phyloP scores from a whole-genome alignment of 2,113 vertebrate species.

The Atractosteus spatula region DNA sequence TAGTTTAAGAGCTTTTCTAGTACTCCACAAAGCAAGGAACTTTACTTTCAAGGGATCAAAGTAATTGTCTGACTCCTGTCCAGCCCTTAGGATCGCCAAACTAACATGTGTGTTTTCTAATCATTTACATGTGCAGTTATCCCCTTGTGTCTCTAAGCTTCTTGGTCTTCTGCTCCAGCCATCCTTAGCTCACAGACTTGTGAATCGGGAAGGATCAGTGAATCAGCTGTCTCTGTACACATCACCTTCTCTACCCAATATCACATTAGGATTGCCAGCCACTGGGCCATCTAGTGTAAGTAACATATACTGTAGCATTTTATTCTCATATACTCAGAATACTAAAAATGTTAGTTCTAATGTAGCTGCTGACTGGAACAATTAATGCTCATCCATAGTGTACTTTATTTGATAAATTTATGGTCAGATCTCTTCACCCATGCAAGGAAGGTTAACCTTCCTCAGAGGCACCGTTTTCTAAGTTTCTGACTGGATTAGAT shows the following conservation, averaged over 20 bases:
- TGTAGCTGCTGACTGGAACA: no score
- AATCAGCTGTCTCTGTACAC: constrained; percentile 93
- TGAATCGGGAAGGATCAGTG: constrained; percentile 76
- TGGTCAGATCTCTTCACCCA: no score
- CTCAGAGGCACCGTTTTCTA: no score
- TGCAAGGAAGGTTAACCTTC: no score
- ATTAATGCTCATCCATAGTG: no score
- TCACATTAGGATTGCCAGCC: constrained; percentile 92
- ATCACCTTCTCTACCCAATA: constrained; percentile 94
- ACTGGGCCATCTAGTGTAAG: constrained; percentile 84
- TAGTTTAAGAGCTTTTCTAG: no score
- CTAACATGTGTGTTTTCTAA: neutral
- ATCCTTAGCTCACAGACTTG: constrained; percentile 82
- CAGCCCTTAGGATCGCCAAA: neutral
- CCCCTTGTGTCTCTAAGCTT: neutral
- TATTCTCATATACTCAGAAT: no score
- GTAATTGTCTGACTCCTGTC: neutral
- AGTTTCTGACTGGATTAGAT: no score
- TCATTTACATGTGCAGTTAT: neutral
- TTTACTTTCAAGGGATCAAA: no score
- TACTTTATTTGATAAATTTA: no score
- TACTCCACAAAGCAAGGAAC: no score
- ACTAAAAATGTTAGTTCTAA: no score
- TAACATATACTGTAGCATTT: constrained; percentile 23
- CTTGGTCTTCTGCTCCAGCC: constrained; percentile 61